Base-by-base conservation (phyloP, 2,113 vertebrate species). In the Zosterops borbonicus region DNA sequence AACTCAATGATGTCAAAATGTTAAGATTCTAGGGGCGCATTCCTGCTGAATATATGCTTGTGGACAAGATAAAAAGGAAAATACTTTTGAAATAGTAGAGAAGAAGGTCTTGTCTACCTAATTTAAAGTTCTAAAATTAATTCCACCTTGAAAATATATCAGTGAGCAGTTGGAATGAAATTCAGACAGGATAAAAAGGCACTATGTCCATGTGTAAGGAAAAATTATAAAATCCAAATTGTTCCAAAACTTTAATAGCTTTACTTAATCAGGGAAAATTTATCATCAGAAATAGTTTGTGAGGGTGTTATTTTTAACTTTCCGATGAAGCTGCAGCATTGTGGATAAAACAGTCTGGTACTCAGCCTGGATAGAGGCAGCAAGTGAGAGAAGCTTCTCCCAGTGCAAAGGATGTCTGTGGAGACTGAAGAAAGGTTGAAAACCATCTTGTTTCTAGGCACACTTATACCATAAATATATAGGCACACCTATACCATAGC, bases 21-120 rank as follows among this genome's bases (percentile, higher is more conserved):
- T 63, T 83, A 73, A 65, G 12, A 9, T 69, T 69, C 8, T 77
- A 60, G 37, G 10, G 12, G 2, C 0, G 0, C 2, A 44, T 60
- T 85, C 12, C 6, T 69, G 41, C n/a, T 83, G 28, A 69, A 88
- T 39, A 33, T 22, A 52, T 41, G 12, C 3, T 31, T 52, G 6
- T 56, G 14, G 5, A 28, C 7, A 86, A 86, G 5, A 3, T 39
- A 44, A 86, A 76, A 37, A 70, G 44, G 20, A 90, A 52, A 76
- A 71, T 28, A 42, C 4, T 24, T 76, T 24, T 60, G 44, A 68
- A 68, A 16, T 17, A 73, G 7, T 17, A 56, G 27, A 88, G 12
- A 58, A 69, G 8, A 69, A n/a, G 8, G 35, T 42, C 16, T 76
- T 58, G 3, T 46, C n/a, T 80, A 4, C 11, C 41, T 87, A 41